Percentiles rank a stretch among this genome's conserved stretches.
These are phyloP conservation scores for Phocoena sinus DNA, from an alignment of 2,113 vertebrate genomes.

Conservation along the genomic window DNA sequence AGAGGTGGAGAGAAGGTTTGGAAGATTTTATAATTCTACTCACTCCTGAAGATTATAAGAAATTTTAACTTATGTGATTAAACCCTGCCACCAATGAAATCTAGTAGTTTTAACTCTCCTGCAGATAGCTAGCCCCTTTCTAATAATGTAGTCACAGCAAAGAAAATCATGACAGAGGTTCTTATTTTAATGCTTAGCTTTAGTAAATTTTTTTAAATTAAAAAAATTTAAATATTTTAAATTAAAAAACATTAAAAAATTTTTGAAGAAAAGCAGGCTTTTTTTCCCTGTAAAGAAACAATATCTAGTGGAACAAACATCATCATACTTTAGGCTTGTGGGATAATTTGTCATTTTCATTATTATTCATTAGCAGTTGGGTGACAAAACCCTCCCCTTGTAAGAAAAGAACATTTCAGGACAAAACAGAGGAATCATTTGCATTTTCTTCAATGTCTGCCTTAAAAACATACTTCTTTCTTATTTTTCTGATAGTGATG, in stretches of 20 bases:
- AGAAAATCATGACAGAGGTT: not conserved
- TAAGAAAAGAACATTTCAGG: not conserved
- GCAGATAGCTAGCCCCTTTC: not conserved
- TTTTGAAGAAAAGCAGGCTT: not conserved
- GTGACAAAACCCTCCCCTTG: not conserved
- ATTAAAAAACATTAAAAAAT: not conserved
- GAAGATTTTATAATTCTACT: not conserved
- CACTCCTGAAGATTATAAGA: not conserved
- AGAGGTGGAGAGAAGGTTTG: not conserved
- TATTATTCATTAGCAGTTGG: not conserved
- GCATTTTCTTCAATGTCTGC: conserved; percentile 4
- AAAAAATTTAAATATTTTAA: not conserved
- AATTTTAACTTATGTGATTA: not conserved
- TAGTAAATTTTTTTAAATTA: not conserved
- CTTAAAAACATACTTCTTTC: not conserved
- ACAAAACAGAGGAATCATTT: not conserved
- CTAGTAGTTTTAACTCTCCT: not conserved
- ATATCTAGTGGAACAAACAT: not conserved
- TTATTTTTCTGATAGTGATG: not conserved
- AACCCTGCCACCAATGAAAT: not conserved
- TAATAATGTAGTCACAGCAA: not conserved
- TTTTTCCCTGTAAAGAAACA: not conserved
- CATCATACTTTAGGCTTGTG: not conserved
- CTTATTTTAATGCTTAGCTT: not conserved
- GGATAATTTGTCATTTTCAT: conserved; percentile 28